These are phyloP conservation scores for Trimorus sp. DNA, from an alignment of 2,888 invertebrate species.

Conservation along the genomic window DNA sequence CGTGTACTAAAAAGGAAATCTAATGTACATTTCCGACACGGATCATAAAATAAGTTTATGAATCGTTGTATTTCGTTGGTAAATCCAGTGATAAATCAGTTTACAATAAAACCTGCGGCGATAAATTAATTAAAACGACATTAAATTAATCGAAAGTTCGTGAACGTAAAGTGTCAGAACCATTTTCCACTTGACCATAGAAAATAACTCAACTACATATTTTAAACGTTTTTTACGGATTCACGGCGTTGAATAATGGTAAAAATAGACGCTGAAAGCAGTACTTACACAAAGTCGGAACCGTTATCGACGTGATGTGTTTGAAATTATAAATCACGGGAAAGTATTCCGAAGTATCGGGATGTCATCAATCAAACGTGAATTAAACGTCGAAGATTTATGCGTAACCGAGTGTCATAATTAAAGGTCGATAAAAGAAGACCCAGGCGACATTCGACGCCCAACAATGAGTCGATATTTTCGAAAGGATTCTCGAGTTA, in stretches of 20 bases:
- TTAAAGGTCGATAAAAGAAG: conserved; percentile 28
- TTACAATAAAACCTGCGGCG: no score
- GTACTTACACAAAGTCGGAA: conserved; percentile 6
- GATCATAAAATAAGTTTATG: no score
- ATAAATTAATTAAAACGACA: no score
- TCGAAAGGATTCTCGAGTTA: conserved; percentile 31
- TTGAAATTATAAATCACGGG: conserved; percentile 47
- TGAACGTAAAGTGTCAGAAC: not conserved
- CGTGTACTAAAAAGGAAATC: no score
- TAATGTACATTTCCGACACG: no score
- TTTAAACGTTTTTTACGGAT: conserved; percentile 22
- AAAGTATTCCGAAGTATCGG: conserved; percentile 23
- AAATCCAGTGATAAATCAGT: no score
- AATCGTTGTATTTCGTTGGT: no score
- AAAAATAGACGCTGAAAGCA: conserved; percentile 30
- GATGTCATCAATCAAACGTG: conserved; percentile 40
- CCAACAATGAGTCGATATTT: conserved; percentile 14
- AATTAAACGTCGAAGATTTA: conserved; percentile 36
- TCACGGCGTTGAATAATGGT: no score
- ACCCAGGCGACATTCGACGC: conserved; percentile 1
- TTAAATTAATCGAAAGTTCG: no score
- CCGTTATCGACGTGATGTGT: conserved; percentile 13
- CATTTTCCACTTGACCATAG: not conserved
- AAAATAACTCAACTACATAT: conserved; percentile 27
- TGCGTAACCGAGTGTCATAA: conserved; percentile 22